Percentiles rank a stretch among this genome's conserved stretches.
Evolutionary conservation across 2,113 vertebrate species (phyloP).

Genomic region (Anas platyrhynchos): DNA sequence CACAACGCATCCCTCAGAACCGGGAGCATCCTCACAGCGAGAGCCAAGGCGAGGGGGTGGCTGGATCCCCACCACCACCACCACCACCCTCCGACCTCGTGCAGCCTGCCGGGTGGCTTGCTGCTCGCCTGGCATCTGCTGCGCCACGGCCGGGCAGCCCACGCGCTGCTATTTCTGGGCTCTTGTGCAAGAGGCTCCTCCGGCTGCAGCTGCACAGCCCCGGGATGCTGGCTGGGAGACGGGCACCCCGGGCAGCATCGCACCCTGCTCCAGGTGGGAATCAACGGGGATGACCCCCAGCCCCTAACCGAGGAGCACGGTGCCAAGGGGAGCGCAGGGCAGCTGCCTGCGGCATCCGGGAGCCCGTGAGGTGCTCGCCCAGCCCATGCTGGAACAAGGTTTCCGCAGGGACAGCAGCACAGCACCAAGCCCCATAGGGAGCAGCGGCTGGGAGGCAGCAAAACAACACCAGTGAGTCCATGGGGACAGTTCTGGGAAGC

Average conservation of each 20-base stretch:
- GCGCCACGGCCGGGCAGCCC: slow-evolving; percentile 51
- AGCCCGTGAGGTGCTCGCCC: background rate
- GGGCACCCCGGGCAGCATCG: background rate
- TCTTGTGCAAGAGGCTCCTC: slow-evolving; percentile 49
- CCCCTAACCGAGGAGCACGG: background rate
- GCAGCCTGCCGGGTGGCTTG: slow-evolving; percentile 46
- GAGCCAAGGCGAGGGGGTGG: background rate
- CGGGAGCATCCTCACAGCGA: background rate
- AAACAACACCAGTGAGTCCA: background rate
- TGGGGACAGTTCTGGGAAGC: background rate
- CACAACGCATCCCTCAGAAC: background rate
- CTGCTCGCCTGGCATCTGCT: slow-evolving; percentile 57
- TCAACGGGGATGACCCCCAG: background rate
- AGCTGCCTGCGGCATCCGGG: background rate
- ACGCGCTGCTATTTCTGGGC: slow-evolving; percentile 47
- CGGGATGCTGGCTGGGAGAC: background rate
- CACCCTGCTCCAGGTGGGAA: background rate
- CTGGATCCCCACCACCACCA: background rate
- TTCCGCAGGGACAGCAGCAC: background rate
- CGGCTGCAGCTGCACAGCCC: background rate
- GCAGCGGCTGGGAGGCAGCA: background rate
- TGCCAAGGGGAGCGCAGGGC: background rate
- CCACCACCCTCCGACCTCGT: background rate
- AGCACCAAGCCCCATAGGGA: background rate
- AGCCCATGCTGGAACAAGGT: background rate